Evolutionary conservation across 1,140 invertebrate genomes (phyloP).

Genomic region (Melanaphis sacchari): DNA sequence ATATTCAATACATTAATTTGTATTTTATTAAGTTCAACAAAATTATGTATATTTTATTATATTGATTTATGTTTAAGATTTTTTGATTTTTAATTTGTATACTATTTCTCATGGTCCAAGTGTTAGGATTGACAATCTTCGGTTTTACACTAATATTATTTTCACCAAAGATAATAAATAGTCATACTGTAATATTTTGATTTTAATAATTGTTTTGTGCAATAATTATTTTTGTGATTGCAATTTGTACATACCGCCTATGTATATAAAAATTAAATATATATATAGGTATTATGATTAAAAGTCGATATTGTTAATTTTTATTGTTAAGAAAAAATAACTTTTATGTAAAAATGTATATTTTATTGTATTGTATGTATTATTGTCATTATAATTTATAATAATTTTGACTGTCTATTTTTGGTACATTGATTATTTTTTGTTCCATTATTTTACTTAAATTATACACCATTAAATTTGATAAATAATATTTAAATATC

Average conservation of each 20-base stretch:
- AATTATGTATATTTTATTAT: neutral
- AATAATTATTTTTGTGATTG: neutral
- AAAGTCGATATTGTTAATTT: conserved; percentile 33
- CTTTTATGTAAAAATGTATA: conserved; percentile 43
- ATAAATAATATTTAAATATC: neutral
- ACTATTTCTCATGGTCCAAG: neutral
- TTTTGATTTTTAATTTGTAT: neutral
- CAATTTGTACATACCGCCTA: neutral
- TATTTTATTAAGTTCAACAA: neutral
- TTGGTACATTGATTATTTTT: neutral
- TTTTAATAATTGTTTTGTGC: conserved; percentile 11
- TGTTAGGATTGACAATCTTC: neutral
- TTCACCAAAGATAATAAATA: conserved; percentile 23
- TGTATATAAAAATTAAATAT: neutral
- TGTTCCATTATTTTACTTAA: neutral
- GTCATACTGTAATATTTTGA: neutral
- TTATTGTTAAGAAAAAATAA: neutral
- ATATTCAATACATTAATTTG: neutral
- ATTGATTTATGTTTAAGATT: neutral
- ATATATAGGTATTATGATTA: conserved; percentile 1
- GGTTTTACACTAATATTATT: neutral
- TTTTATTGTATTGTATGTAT: conserved; percentile 30
- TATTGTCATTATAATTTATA: conserved; percentile 37
- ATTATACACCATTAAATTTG: neutral
- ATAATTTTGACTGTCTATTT: conserved; percentile 53